Evolutionary conservation across 2,888 invertebrate genomes (phyloP), one percentile per base, ranked within the genome.

Genomic region (Panzeria rudis): DNA sequence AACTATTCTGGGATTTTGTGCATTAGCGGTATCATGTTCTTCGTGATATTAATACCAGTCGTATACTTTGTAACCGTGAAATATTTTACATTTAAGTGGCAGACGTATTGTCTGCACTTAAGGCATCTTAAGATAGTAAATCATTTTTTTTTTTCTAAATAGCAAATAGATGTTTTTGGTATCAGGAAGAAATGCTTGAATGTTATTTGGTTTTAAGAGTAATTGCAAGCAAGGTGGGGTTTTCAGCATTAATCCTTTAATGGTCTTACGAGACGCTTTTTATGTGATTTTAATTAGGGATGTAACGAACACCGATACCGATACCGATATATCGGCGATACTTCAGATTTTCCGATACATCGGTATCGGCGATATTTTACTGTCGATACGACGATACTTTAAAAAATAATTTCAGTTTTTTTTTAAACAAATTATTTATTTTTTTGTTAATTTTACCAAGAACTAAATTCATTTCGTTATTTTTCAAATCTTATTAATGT

Each of bases 31-130:
- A 29, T 44, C 15, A 61, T 56, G 23, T 71, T 62, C 35, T 35
- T 64, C 38, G 54, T 38, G 69, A 32, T 50, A 47, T 1, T n/a
- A 32, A 32, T 69, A 38, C 75, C 17, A 11, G 11, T 52, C 17
- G 35, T 17, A 32, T 59, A 50, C 56, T 66, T 47, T 72, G 71
- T 44, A 25, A 23, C n/a, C 54, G 17, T 54, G n/a, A 54, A 23
- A 29, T 44, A 69, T 69, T 59, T 61, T 32, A 13, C 35, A 17
- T 66, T 56, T 56, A 47, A 61, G 25, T 50, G 29, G 64, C 61
- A 69, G 81, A 81, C 82, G 17, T 8, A 56, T 62, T 82, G 76
- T 71, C 76, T 62, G 62, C 54, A 32, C 23, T 56, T 41, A 17
- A 75, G 41, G 56, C 41, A 47, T 76, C 69, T 76, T 23, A 69